These are phyloP conservation scores for Forbesichthys papilliferus DNA, from an alignment of 2,113 vertebrate genomes.

Conservation along the genomic window DNA sequence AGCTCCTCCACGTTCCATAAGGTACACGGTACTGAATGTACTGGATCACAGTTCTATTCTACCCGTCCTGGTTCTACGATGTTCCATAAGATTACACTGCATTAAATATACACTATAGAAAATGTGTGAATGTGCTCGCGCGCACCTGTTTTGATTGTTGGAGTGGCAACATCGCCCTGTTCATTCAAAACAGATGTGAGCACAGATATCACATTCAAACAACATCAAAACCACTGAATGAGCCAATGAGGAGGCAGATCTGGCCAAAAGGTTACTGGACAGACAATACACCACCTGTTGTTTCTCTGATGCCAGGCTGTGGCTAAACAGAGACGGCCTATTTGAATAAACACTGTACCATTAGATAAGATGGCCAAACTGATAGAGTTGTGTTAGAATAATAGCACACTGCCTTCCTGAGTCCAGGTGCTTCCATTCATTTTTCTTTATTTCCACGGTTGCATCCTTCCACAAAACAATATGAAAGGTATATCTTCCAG, in stretches of 20 bases:
- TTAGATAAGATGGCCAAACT: too few species aligned
- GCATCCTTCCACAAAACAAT: too few species aligned
- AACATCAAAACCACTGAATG: conserved; percentile 1
- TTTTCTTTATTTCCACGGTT: too few species aligned
- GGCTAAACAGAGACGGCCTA: too few species aligned
- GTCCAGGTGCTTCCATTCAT: too few species aligned
- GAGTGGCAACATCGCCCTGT: conserved; percentile 8
- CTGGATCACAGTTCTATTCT: neutral
- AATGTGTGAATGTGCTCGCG: conserved; percentile 9
- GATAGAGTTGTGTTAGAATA: too few species aligned
- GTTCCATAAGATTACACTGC: neutral
- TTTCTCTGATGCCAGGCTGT: neutral
- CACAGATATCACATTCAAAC: conserved; percentile 22
- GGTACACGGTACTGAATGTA: neutral
- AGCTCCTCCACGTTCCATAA: neutral
- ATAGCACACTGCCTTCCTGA: too few species aligned
- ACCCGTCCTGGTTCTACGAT: neutral
- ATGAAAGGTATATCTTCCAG: too few species aligned
- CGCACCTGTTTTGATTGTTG: conserved; percentile 28
- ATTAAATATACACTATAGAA: too few species aligned
- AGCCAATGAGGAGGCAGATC: conserved; percentile 12
- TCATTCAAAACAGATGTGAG: conserved; percentile 28
- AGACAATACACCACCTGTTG: conserved; percentile 10
- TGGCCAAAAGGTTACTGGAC: conserved; percentile 16
- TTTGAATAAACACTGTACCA: too few species aligned